phyloP scores from a whole-genome alignment of 1,140 invertebrate genomes.

The Onthophagus taurus region DNA sequence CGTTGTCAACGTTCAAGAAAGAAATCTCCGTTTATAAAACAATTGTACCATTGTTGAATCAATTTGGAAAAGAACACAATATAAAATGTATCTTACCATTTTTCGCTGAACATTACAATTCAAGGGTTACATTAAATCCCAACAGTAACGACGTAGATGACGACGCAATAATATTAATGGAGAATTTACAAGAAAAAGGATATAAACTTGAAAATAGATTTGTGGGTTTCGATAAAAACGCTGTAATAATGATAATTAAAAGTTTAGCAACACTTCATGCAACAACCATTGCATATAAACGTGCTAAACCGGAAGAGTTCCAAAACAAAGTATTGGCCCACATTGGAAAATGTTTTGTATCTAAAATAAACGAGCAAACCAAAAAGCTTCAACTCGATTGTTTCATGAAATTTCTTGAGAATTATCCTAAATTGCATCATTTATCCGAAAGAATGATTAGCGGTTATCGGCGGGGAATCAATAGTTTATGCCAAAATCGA shows the following conservation, averaged over 20 bases:
- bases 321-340: slow-evolving; percentile 30
- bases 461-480: neutral
- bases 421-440: neutral
- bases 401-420: neutral
- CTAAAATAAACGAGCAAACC: neutral
- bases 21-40: slow-evolving; percentile 44
- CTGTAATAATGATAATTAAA: slow-evolving; percentile 33
- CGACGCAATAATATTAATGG: slow-evolving; percentile 34
- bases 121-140: slow-evolving; percentile 22
- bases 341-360: slow-evolving; percentile 21
- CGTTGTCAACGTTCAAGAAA: slow-evolving; percentile 42
- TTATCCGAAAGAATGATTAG: neutral
- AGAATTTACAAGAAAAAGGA: slow-evolving; percentile 35
- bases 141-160: slow-evolving; percentile 22
- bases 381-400: neutral
- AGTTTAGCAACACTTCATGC: slow-evolving; percentile 44
- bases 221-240: slow-evolving; percentile 33
- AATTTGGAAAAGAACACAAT: slow-evolving; percentile 33
- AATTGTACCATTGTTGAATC: slow-evolving; percentile 38
- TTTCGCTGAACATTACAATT: slow-evolving; percentile 21
- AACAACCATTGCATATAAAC: slow-evolving; percentile 39
- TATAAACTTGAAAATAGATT: slow-evolving; percentile 28
- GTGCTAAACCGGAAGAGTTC: slow-evolving; percentile 38
- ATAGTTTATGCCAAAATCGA: neutral
- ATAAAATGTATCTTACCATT: neutral